Conservation (phyloP, 2,113 vertebrate genomes). For the Syngnathus typhle region DNA sequence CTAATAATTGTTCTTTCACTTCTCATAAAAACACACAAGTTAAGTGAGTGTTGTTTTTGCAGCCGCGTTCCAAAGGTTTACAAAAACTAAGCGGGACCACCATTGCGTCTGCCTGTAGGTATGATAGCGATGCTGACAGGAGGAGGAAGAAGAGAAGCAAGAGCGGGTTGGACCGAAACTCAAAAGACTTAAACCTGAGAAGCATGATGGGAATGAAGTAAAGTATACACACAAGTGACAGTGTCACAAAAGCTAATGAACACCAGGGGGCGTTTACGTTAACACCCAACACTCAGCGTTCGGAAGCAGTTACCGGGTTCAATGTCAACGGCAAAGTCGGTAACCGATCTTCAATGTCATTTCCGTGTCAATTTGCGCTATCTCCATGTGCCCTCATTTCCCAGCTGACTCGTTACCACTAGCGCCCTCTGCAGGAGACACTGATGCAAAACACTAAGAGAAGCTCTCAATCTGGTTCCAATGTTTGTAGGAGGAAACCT, state of each 20-base stretch:
- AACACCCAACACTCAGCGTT: no score
- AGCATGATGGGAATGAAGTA: background rate
- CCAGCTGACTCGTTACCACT: background rate
- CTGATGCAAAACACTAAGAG: background rate
- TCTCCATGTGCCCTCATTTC: background rate
- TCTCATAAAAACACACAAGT: background rate
- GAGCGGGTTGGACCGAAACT: slow-evolving; percentile 1
- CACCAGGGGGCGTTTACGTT: no score
- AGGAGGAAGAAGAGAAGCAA: background rate
- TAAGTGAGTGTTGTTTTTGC: background rate
- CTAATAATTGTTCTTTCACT: background rate
- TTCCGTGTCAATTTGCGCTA: background rate
- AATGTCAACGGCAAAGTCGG: no score
- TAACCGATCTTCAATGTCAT: background rate
- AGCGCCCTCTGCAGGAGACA: background rate
- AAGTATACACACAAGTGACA: background rate
- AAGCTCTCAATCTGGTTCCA: background rate
- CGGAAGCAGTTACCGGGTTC: no score
- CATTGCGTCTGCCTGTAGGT: background rate
- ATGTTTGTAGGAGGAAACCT: background rate
- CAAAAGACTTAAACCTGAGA: background rate
- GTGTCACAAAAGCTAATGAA: background rate
- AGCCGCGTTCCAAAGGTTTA: background rate
- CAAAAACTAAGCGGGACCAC: background rate
- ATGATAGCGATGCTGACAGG: slow-evolving; percentile 1